Base-by-base conservation (phyloP, 1,140 invertebrate species). In the Anoplophora glabripennis region DNA sequence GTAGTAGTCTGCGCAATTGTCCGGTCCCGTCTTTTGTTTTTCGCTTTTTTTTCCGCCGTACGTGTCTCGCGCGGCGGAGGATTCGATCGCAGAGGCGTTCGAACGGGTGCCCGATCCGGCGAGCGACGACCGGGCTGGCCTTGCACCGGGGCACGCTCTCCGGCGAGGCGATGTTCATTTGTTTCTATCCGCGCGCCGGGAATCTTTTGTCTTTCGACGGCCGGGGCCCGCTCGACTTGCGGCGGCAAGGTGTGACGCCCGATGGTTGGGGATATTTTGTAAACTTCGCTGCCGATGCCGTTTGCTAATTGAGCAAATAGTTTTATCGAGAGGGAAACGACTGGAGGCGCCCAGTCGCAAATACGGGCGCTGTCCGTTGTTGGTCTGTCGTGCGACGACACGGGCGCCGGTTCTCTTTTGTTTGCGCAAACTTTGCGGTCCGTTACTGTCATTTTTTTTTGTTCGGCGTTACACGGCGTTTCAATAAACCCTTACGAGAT, bases 1-100 rank as follows among this genome's bases (percentile, higher is more conserved):
- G 28, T 35, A 33, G 34, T 47, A 47, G 42, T 56, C 45, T 57
- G 53, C 59, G 53, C 53, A 61, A 57, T 61, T 57, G 53, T 52
- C 58, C 38, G 5, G 21, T 28, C 21, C 21, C 5, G 21, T 28
- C 21, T 28, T 28, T 28, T 28, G 21, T 28, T 28, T 28, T 28
- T 45, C 17, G 14, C 17, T 45, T 17, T 40, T 40, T 40, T 40
- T 40, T 40, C 4, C 11, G 14, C 14, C 9, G 15, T 17, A 15
- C 14, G 10, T 5, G 0, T 7, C 18, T 17, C 42, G 15, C 42
- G 18, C 1, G 11, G 38, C 11, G 11, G 36, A 4, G 42, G 7
- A 47, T 34, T 35, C 46, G 45, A 40, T 49, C 35, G 21, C 38
- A 53, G 45, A 49, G 21, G 21, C 21, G 21, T 28, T 28, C 21